Evolutionary conservation across 2,888 invertebrate species (phyloP), one percentile per base, ranked within the genome.

Genomic region (Oligia latruncula): DNA sequence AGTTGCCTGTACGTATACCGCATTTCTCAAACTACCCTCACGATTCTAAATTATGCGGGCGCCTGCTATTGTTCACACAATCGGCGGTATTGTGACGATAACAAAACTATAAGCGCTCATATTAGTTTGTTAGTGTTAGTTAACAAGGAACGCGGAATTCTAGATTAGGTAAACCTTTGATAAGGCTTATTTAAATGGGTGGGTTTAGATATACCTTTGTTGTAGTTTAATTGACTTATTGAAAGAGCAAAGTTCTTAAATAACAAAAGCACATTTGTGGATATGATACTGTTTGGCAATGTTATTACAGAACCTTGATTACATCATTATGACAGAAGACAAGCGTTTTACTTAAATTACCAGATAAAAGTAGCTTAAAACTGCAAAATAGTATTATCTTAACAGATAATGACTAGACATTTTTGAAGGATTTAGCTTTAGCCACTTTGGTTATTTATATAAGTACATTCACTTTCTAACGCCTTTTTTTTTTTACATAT

Each of bases 41-140:
- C 82, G 71, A 85, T 87, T 84, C 84, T 87, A 81, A 90, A 90
- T 92, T 85, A 90, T 91, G 87, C 88, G 85, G 89, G 90, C 65
- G 75, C 70, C 73, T 70, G 82, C 81, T 82, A 83, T 90, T 89
- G 89, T 90, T 87, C 81, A 78, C 71, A 77, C 83, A 81, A 85
- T 85, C 73, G 78, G 71, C 81, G 78, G 76, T 78, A 80, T 82
- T 87, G 86, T 82, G 76, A 70, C 68, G 80, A 83, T 85, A 86
- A 71, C 80, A 74, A 80, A 81, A 85, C 79, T 83, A 74, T 29
- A 58, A 79, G 70, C 74, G 71, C 65, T 76, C 70, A 81, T 81
- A 87, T 55, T 80, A 80, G 66, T 71, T 8, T 77, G 75, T 78
- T 78, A 75, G 71, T 79, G 35, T 78, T 77, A 68, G 78, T 62